Evolutionary conservation across 2,888 invertebrate genomes (phyloP).

Genomic region (Hetaerina titia): DNA sequence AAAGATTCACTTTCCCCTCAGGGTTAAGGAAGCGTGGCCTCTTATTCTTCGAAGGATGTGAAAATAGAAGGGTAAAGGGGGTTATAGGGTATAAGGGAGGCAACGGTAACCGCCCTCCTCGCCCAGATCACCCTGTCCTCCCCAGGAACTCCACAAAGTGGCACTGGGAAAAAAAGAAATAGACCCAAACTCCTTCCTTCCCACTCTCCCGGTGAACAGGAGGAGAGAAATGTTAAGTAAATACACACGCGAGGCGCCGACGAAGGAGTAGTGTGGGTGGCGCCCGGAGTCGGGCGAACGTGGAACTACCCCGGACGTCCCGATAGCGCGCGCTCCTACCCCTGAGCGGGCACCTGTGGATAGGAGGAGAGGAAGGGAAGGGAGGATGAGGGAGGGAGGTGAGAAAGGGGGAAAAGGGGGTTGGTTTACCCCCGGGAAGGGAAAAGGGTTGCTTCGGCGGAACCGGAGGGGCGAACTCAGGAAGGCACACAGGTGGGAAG

Average conservation of each 20-base stretch:
- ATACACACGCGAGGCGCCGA: not conserved
- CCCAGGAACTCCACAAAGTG: not conserved
- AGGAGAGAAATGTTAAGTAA: not conserved
- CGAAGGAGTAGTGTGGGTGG: not conserved
- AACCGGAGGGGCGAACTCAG: not conserved
- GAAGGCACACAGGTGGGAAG: conserved; percentile 10
- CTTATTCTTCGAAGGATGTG: not conserved
- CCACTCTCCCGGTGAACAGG: not conserved
- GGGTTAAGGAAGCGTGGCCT: not conserved
- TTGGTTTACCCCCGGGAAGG: not conserved
- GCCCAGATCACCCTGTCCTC: too few relatives aligned
- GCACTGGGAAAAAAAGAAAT: not conserved
- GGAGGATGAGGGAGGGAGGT: not conserved
- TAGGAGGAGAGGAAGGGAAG: not conserved
- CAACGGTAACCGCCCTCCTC: not conserved
- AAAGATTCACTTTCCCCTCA: conserved; percentile 13
- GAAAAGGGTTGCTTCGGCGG: not conserved
- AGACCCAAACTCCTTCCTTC: not conserved
- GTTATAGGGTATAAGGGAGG: not conserved
- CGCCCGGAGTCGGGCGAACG: not conserved
- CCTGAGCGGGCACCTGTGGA: not conserved
- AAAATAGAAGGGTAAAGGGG: not conserved
- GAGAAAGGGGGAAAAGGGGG: not conserved
- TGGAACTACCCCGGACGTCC: not conserved
- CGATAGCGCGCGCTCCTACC: not conserved